These are phyloP conservation scores for Rhaphigaster nebulosa DNA, from an alignment of 2,888 invertebrate genomes.

Conservation along the genomic window DNA sequence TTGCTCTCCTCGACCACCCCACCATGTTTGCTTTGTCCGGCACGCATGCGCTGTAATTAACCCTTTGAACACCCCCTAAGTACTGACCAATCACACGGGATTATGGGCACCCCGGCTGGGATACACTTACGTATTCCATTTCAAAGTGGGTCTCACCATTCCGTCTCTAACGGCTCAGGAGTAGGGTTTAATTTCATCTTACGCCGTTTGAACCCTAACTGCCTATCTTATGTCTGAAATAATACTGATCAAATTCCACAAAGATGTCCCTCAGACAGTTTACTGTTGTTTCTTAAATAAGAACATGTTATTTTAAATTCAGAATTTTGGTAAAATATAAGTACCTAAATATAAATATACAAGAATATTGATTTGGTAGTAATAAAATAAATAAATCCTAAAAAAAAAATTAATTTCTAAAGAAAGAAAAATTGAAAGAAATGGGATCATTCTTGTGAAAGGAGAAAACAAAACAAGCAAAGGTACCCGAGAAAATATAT, in stretches of 20 bases:
- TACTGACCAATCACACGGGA: conserved; percentile 45
- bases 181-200: conserved; percentile 37
- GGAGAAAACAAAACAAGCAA: too few relatives aligned
- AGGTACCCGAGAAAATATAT: too few relatives aligned
- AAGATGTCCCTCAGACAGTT: neutral
- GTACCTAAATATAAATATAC: neutral
- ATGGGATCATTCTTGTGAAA: too few relatives aligned
- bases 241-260: neutral
- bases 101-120: conserved; percentile 34
- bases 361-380: too few relatives aligned
- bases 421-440: too few relatives aligned
- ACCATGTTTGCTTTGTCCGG: conserved; percentile 53
- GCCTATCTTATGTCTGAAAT: neutral
- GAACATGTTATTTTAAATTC: neutral
- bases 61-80: conserved; percentile 48
- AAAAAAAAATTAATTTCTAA: too few relatives aligned
- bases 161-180: neutral
- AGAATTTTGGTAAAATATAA: neutral
- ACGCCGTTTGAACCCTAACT: conserved; percentile 40
- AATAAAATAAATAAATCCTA: too few relatives aligned
- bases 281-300: neutral
- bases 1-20: neutral
- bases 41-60: conserved; percentile 56
- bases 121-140: conserved; percentile 50
- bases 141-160: conserved; percentile 37